Conservation (phyloP, 2,113 vertebrate species). For the Probosciger aterrimus region DNA sequence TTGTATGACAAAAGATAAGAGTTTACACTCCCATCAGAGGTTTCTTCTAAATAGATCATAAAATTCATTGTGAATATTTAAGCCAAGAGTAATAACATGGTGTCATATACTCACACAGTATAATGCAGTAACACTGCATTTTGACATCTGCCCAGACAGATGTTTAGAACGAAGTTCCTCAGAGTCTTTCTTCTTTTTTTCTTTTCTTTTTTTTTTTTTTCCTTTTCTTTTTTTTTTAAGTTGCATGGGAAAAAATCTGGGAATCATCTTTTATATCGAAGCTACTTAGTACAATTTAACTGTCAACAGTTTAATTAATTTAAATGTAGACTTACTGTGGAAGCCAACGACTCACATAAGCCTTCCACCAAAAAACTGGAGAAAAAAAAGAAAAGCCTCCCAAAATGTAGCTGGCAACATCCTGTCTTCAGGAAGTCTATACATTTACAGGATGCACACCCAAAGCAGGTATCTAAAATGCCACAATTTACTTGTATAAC, state of each 20-base stretch:
- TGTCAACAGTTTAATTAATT: constrained; percentile 73
- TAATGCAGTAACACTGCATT: constrained; percentile 53
- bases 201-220: too few species aligned
- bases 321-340: constrained; percentile 44
- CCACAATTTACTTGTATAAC: background rate
- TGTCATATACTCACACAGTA: constrained; percentile 57
- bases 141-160: constrained; percentile 75
- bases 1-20: constrained; percentile 3
- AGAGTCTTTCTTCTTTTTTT: background rate
- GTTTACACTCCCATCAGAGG: constrained; percentile 27
- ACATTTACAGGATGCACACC: background rate
- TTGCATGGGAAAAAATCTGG: constrained; percentile 59
- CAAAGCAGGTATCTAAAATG: background rate
- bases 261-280: constrained; percentile 64
- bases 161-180: constrained; percentile 67
- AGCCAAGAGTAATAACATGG: constrained; percentile 55
- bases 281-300: constrained; percentile 66
- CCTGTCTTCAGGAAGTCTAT: background rate
- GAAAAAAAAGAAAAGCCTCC: background rate
- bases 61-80: constrained; percentile 66
- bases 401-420: background rate
- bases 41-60: constrained; percentile 53
- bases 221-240: background rate
- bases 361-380: background rate
- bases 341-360: constrained; percentile 16